A percentile compares a stretch with the other conserved stretches of the same genome.
phyloP scores from a whole-genome alignment of 2,113 vertebrate genomes.

The Cygnus buccinator region DNA sequence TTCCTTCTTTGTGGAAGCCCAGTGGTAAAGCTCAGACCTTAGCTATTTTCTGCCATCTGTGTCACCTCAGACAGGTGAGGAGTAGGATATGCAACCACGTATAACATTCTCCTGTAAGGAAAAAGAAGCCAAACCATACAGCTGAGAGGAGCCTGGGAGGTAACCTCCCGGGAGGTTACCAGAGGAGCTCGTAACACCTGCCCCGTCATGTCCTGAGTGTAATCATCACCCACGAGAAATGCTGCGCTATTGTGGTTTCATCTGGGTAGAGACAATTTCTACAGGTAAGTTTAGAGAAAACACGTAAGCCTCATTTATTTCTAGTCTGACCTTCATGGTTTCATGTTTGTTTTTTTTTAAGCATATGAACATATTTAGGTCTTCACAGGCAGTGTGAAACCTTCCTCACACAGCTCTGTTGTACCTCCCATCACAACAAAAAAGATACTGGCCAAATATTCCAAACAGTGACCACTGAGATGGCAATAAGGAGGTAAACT shows the following conservation, averaged over 20 bases:
- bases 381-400: neutral
- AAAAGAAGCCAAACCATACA: neutral
- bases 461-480: neutral
- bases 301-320: neutral
- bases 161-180: neutral
- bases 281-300: neutral
- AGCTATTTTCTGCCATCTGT: conserved; percentile 12
- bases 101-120: neutral
- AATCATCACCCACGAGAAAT: neutral
- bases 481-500: neutral
- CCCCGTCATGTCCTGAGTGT: fast-evolving
- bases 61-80: neutral
- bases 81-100: neutral
- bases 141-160: neutral
- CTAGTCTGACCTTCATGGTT: neutral
- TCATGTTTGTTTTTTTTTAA: neutral
- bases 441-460: neutral
- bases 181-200: neutral
- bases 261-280: neutral
- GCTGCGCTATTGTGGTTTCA: neutral
- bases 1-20: neutral
- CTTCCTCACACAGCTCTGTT: neutral
- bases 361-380: neutral
- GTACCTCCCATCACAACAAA: neutral
- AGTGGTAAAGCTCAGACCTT: neutral